A percentile compares a stretch with the other conserved stretches of the same genome.
Evolutionary conservation across 2,797 vertebrate genomes (phyloP).

Genomic region (Cygnus olor): DNA sequence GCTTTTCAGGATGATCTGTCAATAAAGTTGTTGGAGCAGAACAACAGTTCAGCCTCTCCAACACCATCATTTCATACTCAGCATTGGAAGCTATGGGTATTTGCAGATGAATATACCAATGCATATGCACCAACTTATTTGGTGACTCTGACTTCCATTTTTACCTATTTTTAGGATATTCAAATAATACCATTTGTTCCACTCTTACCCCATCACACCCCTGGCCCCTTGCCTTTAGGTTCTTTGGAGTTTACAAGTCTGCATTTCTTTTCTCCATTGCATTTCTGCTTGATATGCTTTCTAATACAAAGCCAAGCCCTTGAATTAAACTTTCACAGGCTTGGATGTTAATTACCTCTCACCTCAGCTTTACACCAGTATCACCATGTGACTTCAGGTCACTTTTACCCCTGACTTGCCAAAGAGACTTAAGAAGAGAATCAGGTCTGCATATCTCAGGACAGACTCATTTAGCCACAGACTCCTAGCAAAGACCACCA

Average conservation of each 20-base stretch:
- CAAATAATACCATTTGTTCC: not conserved
- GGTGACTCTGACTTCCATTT: not conserved
- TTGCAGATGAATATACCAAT: not conserved
- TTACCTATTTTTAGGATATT: not conserved
- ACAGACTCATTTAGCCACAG: not conserved
- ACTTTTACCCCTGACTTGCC: not conserved
- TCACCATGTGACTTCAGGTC: not conserved
- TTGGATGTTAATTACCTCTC: not conserved
- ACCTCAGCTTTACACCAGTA: not conserved
- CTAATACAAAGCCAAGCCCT: not conserved
- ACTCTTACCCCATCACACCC: too few relatives aligned
- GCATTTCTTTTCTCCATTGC: not conserved
- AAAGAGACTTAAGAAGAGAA: not conserved
- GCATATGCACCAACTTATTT: not conserved
- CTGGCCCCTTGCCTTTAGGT: not conserved
- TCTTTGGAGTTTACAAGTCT: not conserved
- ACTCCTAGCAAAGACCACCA: not conserved
- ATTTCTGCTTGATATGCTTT: not conserved
- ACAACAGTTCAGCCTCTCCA: not conserved
- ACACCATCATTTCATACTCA: not conserved
- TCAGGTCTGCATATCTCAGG: not conserved
- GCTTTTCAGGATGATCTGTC: not conserved
- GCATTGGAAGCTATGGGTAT: fast-evolving
- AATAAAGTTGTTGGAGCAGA: not conserved
- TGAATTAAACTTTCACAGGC: not conserved